Evolutionary conservation across 2,797 vertebrate species (phyloP).

Genomic region (Falco novaeseelandiae): DNA sequence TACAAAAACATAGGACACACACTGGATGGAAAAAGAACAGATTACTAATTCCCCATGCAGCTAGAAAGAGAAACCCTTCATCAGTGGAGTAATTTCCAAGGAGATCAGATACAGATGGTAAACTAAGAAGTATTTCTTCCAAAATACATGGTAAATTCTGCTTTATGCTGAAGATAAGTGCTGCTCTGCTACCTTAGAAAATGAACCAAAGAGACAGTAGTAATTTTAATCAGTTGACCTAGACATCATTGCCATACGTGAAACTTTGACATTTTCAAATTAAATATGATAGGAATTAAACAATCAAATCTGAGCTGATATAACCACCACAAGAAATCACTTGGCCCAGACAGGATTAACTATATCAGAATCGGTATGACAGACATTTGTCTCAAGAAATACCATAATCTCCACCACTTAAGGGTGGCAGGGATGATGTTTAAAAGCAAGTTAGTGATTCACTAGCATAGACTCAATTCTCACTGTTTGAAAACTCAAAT

Average conservation of each 20-base stretch:
- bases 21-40: neutral
- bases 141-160: neutral
- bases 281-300: neutral
- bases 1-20: neutral
- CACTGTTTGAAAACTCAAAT: neutral
- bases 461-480: neutral
- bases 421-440: neutral
- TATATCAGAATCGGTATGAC: neutral
- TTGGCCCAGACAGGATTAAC: neutral
- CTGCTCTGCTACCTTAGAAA: neutral
- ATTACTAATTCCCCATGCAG: neutral
- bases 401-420: neutral
- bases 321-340: neutral
- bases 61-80: neutral
- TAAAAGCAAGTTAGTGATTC: neutral
- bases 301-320: neutral
- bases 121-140: neutral
- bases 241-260: neutral
- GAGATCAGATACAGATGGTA: neutral
- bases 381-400: neutral
- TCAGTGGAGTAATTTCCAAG: neutral
- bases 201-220: neutral
- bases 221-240: neutral
- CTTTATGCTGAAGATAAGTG: neutral
- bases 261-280: neutral